Conservation (phyloP, 2,888 invertebrate genomes). For the Chironomus tentans region DNA sequence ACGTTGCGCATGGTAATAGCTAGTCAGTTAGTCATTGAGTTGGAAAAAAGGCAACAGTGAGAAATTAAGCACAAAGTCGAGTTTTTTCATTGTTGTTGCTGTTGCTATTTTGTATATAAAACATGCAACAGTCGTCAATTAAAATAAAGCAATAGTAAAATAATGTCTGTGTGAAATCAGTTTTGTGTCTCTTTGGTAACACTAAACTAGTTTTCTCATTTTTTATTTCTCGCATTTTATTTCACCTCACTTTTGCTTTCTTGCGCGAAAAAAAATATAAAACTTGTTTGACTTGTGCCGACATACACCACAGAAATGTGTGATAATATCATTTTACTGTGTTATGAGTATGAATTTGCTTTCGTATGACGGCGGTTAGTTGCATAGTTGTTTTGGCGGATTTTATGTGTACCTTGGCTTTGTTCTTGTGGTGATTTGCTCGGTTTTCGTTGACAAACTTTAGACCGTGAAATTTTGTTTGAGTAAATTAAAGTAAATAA, state of each 20-base stretch:
- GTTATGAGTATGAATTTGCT: neutral
- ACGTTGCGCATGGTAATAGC: neutral
- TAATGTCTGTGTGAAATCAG: neutral
- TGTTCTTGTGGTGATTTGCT: too few relatives aligned
- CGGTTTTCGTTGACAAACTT: too few relatives aligned
- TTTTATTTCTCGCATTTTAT: neutral
- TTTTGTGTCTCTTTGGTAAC: slow-evolving; percentile 5
- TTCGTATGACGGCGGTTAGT: too few relatives aligned
- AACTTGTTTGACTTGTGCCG: slow-evolving; percentile 14
- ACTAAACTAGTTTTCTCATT: slow-evolving; percentile 21
- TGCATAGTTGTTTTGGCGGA: too few relatives aligned
- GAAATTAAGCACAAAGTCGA: neutral
- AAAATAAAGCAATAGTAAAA: neutral
- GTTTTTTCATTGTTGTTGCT: neutral
- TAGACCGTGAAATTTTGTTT: too few relatives aligned
- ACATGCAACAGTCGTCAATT: neutral
- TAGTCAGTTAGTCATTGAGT: neutral
- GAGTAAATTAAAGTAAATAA: too few relatives aligned
- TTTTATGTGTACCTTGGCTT: too few relatives aligned
- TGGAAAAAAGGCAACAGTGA: neutral
- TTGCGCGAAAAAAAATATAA: neutral
- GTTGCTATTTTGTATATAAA: neutral
- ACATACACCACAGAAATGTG: neutral
- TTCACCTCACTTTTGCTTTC: neutral
- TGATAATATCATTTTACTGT: neutral